Evolutionary conservation across 2,888 invertebrate species (phyloP), one percentile per base, ranked within the genome.

Genomic region (Phalera bucephala): DNA sequence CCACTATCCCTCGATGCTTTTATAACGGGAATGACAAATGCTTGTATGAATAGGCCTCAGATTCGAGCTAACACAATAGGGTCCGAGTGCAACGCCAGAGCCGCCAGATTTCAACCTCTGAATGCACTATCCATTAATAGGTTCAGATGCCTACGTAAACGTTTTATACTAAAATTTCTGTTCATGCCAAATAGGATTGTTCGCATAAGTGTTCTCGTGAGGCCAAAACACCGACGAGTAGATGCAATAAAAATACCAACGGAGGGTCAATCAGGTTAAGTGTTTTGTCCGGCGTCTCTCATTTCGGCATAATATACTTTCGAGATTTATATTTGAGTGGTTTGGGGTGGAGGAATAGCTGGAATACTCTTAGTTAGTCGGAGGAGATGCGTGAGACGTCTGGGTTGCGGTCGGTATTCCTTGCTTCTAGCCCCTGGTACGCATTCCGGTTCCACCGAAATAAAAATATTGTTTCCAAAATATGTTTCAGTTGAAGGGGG

Each of bases 231-330:
- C 58, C 42, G 52, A 40, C 44, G 63, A 53, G 59, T 63, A 48
- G 59, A 73, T 63, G 80, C 78, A 81, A 82, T 81, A 82, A 80
- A 82, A 82, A 81, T 81, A 80, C 82, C 80, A 60, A 42, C 62
- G 64, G 48, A 67, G 77, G 82, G 81, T 81, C 82, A 82, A 81
- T 81, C 80, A 80, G 76, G 80, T 77, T 79, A 78, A 81, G 81
- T 80, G 81, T 79, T 72, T 67, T 73, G 78, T 77, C 79, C 79
- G 51, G 44, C 54, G 73, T 55, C 53, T 69, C 57, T 61, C 64
- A 40, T 72, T 64, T 67, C 65, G 47, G 63, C 68, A 77, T 74
- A 72, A 73, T 77, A 72, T 75, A 75, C 76, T 68, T 64, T 64
- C 49, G 66, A 74, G 77, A 74, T 80, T 80, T 80, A 75, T 77